Percentiles rank a stretch among this genome's conserved stretches.
Evolutionary conservation across 1,140 invertebrate species (phyloP).

Genomic region (Branchinecta lindahli): DNA sequence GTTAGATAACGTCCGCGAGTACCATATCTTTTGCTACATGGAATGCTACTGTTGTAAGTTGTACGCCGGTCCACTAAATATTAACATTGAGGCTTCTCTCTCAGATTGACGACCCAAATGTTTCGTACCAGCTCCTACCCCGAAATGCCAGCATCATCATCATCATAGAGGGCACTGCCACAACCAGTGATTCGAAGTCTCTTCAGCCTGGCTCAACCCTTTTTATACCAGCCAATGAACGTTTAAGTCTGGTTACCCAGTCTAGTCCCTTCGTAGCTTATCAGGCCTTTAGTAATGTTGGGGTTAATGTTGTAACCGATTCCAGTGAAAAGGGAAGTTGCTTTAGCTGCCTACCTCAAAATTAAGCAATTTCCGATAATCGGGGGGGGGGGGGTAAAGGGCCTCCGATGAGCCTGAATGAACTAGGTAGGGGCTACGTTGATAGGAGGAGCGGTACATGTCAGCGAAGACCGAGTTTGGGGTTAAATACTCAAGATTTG

Average conservation of each 20-base stretch:
- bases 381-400: no score
- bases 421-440: no score
- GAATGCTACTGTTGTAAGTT: no score
- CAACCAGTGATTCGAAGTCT: not conserved
- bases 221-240: not conserved
- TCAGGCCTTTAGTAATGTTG: slow-evolving; percentile 2
- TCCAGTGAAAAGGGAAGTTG: no score
- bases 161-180: not conserved
- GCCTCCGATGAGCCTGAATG: no score
- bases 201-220: not conserved
- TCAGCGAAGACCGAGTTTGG: no score
- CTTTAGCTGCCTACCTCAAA: no score
- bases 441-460: no score
- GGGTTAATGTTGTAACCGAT: no score
- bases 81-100: not conserved
- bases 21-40: not conserved
- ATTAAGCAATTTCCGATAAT: no score
- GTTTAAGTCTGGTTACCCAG: not conserved
- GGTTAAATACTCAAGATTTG: no score
- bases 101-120: not conserved
- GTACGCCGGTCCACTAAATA: no score
- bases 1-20: not conserved
- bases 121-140: not conserved
- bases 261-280: not conserved
- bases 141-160: slow-evolving; percentile 1